Percentiles rank a stretch among this genome's conserved stretches.
phyloP scores from a whole-genome alignment of 2,113 vertebrate species.

The Edolisoma coerulescens region DNA sequence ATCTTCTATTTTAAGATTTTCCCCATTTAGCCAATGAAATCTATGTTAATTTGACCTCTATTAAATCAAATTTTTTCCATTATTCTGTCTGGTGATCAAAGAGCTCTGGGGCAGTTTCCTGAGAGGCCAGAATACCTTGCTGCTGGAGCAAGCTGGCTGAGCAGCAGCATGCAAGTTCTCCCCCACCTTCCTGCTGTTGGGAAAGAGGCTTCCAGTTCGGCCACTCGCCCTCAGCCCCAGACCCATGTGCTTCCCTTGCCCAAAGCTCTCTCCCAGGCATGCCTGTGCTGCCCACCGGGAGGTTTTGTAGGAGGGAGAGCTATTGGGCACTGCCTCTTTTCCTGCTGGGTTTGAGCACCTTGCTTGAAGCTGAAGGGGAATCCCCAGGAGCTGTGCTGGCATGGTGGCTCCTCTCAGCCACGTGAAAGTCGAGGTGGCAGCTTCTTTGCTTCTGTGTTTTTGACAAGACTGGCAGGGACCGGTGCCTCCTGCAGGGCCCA shows the following conservation, averaged over 20 bases:
- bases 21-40: background rate
- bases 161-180: background rate
- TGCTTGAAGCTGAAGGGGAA: background rate
- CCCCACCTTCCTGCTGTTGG: background rate
- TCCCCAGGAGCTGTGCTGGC: background rate
- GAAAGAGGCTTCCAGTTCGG: background rate
- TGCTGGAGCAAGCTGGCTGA: background rate
- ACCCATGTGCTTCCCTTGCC: rapidly evolving
- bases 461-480: background rate
- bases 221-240: background rate
- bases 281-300: rapidly evolving
- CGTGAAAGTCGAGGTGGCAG: rapidly evolving
- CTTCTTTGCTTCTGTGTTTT: background rate
- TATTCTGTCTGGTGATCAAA: constrained; percentile 36
- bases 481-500: background rate
- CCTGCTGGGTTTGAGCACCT: background rate
- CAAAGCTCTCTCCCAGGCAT: background rate
- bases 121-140: background rate
- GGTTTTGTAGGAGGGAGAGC: background rate
- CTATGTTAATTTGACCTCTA: constrained; percentile 6
- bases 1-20: constrained; percentile 53
- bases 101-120: background rate
- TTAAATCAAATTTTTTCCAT: background rate
- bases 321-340: background rate
- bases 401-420: background rate